These are phyloP conservation scores for Lithophane ornitopus DNA, from an alignment of 2,888 invertebrate species.

Conservation along the genomic window DNA sequence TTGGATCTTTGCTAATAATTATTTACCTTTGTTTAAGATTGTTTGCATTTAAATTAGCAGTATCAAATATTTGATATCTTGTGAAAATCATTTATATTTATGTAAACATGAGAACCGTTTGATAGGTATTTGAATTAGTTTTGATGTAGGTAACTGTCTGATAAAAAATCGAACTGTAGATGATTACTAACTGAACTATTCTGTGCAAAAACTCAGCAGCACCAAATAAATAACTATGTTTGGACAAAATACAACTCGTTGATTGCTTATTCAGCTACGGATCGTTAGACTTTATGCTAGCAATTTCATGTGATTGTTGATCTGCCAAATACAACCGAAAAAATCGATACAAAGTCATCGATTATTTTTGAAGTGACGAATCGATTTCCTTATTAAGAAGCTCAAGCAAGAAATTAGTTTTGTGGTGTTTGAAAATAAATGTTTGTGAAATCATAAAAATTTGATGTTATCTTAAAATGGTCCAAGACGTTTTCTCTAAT, in stretches of 20 bases:
- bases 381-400: slow-evolving; percentile 73
- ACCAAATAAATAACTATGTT: slow-evolving; percentile 43
- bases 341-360: slow-evolving; percentile 63
- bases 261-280: slow-evolving; percentile 57
- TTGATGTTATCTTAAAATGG: slow-evolving; percentile 9
- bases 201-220: slow-evolving; percentile 31
- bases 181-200: slow-evolving; percentile 37
- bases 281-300: slow-evolving; percentile 55
- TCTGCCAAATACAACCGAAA: slow-evolving; percentile 58
- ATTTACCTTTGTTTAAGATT: background rate
- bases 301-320: slow-evolving; percentile 57
- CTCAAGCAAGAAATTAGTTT: slow-evolving; percentile 75
- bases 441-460: slow-evolving; percentile 10
- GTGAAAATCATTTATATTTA: background rate
- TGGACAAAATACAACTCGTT: slow-evolving; percentile 34
- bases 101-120: slow-evolving; percentile 20
- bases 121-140: slow-evolving; percentile 10
- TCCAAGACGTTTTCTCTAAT: background rate
- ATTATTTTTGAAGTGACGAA: slow-evolving; percentile 73
- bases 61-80: background rate
- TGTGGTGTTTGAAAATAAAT: slow-evolving; percentile 24
- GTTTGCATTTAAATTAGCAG: slow-evolving; percentile 16
- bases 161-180: slow-evolving; percentile 15
- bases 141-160: background rate
- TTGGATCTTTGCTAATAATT: slow-evolving; percentile 8